A percentile compares a stretch with the other conserved stretches of the same genome.
Evolutionary conservation across 2,888 invertebrate genomes (phyloP).

Genomic region (Agrypnus murinus): DNA sequence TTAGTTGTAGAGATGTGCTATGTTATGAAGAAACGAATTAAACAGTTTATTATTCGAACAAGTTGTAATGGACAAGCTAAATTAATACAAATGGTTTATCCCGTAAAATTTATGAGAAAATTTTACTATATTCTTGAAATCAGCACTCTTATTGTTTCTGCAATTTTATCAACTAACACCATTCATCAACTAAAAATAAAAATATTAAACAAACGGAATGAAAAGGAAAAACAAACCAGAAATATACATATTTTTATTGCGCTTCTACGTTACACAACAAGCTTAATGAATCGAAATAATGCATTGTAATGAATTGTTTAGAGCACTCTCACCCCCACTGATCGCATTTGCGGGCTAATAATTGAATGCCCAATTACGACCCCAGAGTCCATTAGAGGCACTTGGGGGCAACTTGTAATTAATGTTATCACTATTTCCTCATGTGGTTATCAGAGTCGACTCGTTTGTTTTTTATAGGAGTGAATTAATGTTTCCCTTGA

Average conservation of each 20-base stretch:
- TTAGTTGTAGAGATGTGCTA: too few relatives aligned
- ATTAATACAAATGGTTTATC: too few relatives aligned
- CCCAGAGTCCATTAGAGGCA: slow-evolving; percentile 61
- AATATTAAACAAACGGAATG: too few relatives aligned
- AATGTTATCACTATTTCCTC: slow-evolving; percentile 58
- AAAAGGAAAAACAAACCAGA: not conserved
- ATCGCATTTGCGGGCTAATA: slow-evolving; percentile 60
- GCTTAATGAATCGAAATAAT: slow-evolving; percentile 45
- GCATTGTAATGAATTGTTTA: slow-evolving; percentile 52
- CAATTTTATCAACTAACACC: too few relatives aligned
- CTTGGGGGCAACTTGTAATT: slow-evolving; percentile 59
- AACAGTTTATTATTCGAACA: too few relatives aligned
- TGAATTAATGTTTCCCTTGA: too few relatives aligned
- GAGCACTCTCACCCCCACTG: slow-evolving; percentile 64
- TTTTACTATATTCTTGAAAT: too few relatives aligned
- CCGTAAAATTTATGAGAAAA: too few relatives aligned
- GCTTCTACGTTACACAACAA: not conserved
- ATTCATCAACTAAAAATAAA: too few relatives aligned
- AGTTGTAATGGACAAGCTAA: too few relatives aligned
- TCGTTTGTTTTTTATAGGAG: slow-evolving; percentile 9
- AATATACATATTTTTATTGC: not conserved
- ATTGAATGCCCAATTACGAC: slow-evolving; percentile 65
- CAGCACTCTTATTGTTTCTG: too few relatives aligned
- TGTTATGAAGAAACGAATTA: too few relatives aligned
- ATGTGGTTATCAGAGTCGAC: slow-evolving; percentile 33